A percentile compares a stretch with the other conserved stretches of the same genome.
Conservation (phyloP, 2,113 vertebrate species). For the Heterocephalus glaber region DNA sequence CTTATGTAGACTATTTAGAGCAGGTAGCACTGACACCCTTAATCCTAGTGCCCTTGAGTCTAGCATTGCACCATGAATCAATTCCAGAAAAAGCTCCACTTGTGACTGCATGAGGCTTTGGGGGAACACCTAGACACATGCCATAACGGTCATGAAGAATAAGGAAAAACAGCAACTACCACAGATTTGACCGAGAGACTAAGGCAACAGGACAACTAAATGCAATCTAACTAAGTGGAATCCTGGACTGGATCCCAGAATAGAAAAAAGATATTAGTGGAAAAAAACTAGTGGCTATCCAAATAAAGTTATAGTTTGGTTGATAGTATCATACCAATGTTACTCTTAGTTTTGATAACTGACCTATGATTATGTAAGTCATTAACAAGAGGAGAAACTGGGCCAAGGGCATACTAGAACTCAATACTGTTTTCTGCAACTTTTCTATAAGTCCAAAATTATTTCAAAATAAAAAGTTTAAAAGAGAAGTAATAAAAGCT, state of each 20-base stretch:
- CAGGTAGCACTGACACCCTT: no score
- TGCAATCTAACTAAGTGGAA: background rate
- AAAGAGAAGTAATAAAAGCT: conserved; percentile 4
- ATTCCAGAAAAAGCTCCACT: no score
- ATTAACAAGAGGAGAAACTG: background rate
- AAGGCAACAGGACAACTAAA: background rate
- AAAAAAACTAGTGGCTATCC: conserved; percentile 11
- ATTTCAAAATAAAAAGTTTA: background rate
- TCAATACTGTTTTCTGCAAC: background rate
- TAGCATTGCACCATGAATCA: no score
- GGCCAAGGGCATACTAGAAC: background rate
- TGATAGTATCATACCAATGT: background rate
- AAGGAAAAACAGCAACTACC: background rate
- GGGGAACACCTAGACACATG: no score
- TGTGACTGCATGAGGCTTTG: no score
- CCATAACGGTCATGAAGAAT: background rate
- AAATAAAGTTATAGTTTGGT: background rate
- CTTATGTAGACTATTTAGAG: no score
- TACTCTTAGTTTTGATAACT: background rate
- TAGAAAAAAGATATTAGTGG: background rate
- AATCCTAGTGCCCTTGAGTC: no score
- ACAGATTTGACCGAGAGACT: background rate
- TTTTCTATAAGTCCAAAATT: background rate
- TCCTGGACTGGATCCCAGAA: background rate
- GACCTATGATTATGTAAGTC: background rate